Conservation (phyloP, 2,113 vertebrate genomes). For the Sialia sialis region DNA sequence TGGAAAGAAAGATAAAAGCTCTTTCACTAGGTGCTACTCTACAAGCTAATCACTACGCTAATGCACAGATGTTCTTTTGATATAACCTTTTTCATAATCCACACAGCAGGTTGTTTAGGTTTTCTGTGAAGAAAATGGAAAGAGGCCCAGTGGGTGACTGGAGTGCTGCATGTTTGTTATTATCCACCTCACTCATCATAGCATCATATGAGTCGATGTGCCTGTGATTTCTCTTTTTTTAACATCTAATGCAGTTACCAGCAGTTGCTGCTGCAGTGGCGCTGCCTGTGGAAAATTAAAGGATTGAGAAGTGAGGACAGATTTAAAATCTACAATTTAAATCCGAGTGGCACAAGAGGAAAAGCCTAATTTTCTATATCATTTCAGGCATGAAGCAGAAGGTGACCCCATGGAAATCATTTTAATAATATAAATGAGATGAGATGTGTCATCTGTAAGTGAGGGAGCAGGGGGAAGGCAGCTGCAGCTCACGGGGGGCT, state of each 20-base stretch:
- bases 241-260: background rate
- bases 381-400: background rate
- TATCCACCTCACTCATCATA: background rate
- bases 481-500: background rate
- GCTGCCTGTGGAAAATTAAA: background rate
- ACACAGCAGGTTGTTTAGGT: background rate
- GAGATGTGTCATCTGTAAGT: background rate
- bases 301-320: background rate
- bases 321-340: background rate
- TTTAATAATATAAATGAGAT: constrained; percentile 3
- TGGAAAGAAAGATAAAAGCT: background rate
- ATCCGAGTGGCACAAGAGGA: background rate
- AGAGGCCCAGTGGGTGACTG: background rate
- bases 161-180: background rate
- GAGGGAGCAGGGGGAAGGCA: background rate
- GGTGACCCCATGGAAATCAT: background rate
- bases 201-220: background rate
- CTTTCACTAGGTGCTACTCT: background rate
- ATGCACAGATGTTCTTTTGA: background rate
- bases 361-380: background rate
- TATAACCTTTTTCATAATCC: background rate
- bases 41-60: background rate
- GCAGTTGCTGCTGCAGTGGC: background rate
- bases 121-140: constrained; percentile 19
- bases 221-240: background rate